Conservation (phyloP, 1,140 invertebrate species). For the Metopolophium dirhodum region DNA sequence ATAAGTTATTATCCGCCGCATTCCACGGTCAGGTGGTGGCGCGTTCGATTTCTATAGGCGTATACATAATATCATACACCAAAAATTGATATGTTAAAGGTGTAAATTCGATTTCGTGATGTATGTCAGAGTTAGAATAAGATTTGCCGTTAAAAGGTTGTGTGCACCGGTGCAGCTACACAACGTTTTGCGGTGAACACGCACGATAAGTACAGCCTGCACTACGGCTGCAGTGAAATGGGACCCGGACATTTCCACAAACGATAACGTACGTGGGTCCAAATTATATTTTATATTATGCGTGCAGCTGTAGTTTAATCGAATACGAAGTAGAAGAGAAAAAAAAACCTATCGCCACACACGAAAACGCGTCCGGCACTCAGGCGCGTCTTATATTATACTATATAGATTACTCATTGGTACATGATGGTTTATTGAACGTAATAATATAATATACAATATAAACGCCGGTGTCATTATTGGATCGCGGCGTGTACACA, state of each 20-base stretch:
- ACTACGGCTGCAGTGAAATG: not conserved
- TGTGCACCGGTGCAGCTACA: not conserved
- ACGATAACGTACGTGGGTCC: not conserved
- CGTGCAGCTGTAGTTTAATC: not conserved
- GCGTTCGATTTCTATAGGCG: not conserved
- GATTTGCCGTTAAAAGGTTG: not conserved
- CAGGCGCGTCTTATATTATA: not conserved
- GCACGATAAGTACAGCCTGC: not conserved
- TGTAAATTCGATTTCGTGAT: not conserved
- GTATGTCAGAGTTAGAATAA: not conserved
- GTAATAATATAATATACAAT: too few relatives aligned
- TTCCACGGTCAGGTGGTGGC: not conserved
- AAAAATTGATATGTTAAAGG: not conserved
- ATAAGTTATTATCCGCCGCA: not conserved
- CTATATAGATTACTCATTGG: not conserved
- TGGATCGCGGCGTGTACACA: not conserved
- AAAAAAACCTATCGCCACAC: not conserved
- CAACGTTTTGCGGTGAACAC: not conserved
- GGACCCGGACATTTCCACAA: not conserved
- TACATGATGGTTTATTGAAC: not conserved
- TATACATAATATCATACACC: not conserved
- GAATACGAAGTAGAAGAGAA: not conserved
- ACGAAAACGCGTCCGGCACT: not conserved
- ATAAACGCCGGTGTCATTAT: not conserved
- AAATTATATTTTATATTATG: not conserved